Evolutionary conservation across 2,888 invertebrate genomes (phyloP).

Genomic region (Liodrosophila aerea): DNA sequence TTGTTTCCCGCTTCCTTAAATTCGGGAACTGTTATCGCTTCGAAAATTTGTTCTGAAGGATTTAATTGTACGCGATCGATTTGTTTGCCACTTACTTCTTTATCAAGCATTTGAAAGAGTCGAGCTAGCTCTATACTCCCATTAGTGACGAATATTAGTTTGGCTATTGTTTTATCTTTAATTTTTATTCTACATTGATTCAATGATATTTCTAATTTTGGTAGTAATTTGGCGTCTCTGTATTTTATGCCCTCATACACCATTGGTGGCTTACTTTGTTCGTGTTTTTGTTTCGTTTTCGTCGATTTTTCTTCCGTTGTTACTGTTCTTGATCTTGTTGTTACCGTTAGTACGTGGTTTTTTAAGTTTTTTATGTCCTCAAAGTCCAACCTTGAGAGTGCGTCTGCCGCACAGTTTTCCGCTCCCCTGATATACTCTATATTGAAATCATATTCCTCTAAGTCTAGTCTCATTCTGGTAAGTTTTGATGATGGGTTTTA

Average conservation of each 20-base stretch:
- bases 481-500: neutral
- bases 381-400: neutral
- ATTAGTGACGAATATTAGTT: slow-evolving; percentile 1
- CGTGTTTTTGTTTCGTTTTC: neutral
- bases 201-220: neutral
- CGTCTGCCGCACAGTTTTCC: neutral
- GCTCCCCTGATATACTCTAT: neutral
- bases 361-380: neutral
- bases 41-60: slow-evolving; percentile 5
- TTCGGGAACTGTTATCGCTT: neutral
- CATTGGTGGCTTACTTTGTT: slow-evolving; percentile 1
- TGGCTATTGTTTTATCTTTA: neutral
- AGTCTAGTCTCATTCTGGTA: neutral
- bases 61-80: neutral
- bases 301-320: neutral
- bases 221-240: slow-evolving; percentile 1
- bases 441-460: slow-evolving; percentile 1
- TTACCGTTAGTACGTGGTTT: neutral
- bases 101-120: slow-evolving; percentile 7
- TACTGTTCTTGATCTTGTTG: slow-evolving; percentile 2
- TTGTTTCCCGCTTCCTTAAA: slow-evolving; percentile 7
- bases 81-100: slow-evolving; percentile 1
- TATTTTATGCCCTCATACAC: slow-evolving; percentile 8
- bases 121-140: neutral
- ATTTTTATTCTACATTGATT: neutral